Base-by-base conservation (phyloP, 1,140 invertebrate species). In the Calosoma granatense region DNA sequence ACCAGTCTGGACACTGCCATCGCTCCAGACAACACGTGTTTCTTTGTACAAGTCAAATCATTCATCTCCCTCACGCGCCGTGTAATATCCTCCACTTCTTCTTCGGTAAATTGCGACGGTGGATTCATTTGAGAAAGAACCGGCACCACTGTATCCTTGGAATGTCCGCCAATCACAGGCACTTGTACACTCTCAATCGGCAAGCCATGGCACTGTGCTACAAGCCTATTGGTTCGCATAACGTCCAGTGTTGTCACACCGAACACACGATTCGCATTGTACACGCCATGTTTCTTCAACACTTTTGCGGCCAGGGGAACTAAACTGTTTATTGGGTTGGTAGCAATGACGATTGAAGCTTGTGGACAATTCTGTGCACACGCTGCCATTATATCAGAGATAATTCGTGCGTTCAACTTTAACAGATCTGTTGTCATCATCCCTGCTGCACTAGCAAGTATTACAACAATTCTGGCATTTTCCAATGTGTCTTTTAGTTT, bases 121-220 rank as follows among this genome's bases (percentile, higher is more conserved):
- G 87, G 88, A 20, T 72, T 73, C 1, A 82, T 78, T 61, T 86
- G 82, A 1, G 89, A 92, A 19, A 92, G 80, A 11, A 94, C 70
- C 0, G 91, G 90, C 20, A 94, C 80, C 67, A 91, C 89, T 0
- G 88, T 92, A 21, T 79, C 73, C 2, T 85, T 79, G 26, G 85
- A 83, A 65, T 88, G 82, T 30, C 90, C 91, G n/a, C 90, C 90
- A 58, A 94, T 79, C 0, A 94, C 85, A 0, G 90, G 90, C 3
- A 90, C 82, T 41, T 79, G 73, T 0, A 89, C 83, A 57, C 81
- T 78, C 64, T 81, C 76, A 0, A 87, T 83, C 39, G 82, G 78
- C 2, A 86, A 63, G 0, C 72, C 67, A 1, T 80, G 64, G 47
- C 76, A 70, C 47, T 79, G 71, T 0, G 80, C 78, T 0, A 78